Conservation (phyloP, 2,888 invertebrate species). For the Hirtodrosophila histrioides region DNA sequence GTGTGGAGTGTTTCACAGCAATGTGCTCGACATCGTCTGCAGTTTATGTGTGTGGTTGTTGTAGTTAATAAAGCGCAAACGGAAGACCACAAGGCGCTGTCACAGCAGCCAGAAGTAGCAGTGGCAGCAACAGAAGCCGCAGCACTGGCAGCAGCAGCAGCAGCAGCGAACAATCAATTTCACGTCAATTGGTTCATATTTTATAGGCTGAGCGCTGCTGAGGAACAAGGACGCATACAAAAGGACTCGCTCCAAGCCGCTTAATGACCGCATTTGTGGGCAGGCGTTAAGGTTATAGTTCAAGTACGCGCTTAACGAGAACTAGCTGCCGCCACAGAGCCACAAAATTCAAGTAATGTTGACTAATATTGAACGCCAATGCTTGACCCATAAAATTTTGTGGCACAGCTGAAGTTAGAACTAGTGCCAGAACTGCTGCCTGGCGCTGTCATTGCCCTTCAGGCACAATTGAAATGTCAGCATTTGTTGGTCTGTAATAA, state of each 20-base stretch:
- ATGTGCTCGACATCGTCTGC: slow-evolving; percentile 46
- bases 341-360: slow-evolving; percentile 2
- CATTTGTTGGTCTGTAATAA: slow-evolving; percentile 41
- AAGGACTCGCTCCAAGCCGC: slow-evolving; percentile 10
- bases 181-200: slow-evolving; percentile 77
- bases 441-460: slow-evolving; percentile 15
- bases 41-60: slow-evolving; percentile 59
- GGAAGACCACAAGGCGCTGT: slow-evolving; percentile 58
- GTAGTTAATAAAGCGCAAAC: slow-evolving; percentile 71
- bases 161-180: slow-evolving; percentile 73
- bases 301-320: slow-evolving; percentile 36
- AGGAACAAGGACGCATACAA: neutral
- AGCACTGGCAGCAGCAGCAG: neutral
- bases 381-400: slow-evolving; percentile 62
- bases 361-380: slow-evolving; percentile 43
- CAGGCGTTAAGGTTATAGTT: slow-evolving; percentile 61
- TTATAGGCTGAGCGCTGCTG: slow-evolving; percentile 56
- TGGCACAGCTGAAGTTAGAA: slow-evolving; percentile 11
- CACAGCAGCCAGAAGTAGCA: slow-evolving; percentile 25
- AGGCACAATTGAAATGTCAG: slow-evolving; percentile 55
- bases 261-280: slow-evolving; percentile 53
- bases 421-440: neutral
- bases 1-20: slow-evolving; percentile 8
- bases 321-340: slow-evolving; percentile 13
- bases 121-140: slow-evolving; percentile 7